Evolutionary conservation across 2,797 vertebrate genomes (phyloP).

Genomic region (Platalea minor): DNA sequence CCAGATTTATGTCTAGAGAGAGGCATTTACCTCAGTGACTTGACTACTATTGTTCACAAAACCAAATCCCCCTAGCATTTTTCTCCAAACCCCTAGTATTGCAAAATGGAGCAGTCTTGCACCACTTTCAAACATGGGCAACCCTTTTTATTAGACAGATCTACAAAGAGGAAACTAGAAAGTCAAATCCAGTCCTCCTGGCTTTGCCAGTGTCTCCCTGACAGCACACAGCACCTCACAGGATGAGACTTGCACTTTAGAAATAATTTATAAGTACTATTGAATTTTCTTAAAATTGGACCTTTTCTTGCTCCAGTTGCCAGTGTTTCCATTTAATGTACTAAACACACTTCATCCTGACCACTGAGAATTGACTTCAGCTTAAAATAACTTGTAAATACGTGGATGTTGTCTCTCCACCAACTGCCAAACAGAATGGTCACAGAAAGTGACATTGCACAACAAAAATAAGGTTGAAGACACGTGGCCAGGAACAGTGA

Average conservation of each 20-base stretch:
- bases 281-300: conserved; percentile 24
- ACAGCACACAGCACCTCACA: not conserved
- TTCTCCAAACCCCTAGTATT: not conserved
- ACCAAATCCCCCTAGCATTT: not conserved
- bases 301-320: conserved; percentile 6
- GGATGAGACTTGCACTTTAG: not conserved
- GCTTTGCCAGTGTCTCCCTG: not conserved
- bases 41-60: not conserved
- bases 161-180: not conserved
- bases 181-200: not conserved
- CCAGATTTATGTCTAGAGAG: not conserved
- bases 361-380: conserved; percentile 17
- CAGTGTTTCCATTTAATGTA: not conserved
- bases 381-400: conserved; percentile 49
- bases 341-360: not conserved
- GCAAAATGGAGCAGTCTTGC: not conserved
- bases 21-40: not conserved
- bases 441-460: not conserved
- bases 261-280: conserved; percentile 47
- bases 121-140: not conserved
- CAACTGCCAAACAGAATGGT: not conserved
- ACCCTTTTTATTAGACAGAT: not conserved
- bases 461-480: not conserved
- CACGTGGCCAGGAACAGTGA: not conserved
- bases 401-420: not conserved